Percentiles rank a stretch among this genome's conserved stretches.
Conservation (phyloP, 2,888 invertebrate species). For the Drosophila rubida region DNA sequence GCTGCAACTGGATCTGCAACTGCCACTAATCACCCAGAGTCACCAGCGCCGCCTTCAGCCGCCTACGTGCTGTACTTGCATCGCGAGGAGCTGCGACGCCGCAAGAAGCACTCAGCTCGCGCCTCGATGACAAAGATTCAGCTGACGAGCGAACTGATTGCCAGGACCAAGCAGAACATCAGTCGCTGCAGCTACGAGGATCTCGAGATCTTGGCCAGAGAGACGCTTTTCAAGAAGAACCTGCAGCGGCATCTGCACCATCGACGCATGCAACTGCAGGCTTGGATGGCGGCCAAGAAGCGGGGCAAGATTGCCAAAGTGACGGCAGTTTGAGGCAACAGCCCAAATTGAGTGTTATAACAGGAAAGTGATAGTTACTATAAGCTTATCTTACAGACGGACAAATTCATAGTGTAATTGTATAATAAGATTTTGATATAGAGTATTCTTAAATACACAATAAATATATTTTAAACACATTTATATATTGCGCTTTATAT, state of each 20-base stretch:
- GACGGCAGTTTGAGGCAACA: not conserved
- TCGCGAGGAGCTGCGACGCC: constrained; percentile 60
- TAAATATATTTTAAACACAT: not conserved
- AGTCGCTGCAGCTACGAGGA: constrained; percentile 63
- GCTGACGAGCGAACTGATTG: constrained; percentile 65
- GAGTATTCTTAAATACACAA: not conserved
- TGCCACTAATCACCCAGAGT: not conserved
- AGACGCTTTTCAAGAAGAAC: constrained; percentile 67
- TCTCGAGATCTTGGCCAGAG: constrained; percentile 59
- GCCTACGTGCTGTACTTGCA: constrained; percentile 66
- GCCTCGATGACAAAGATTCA: constrained; percentile 61
- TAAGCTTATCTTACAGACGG: not conserved
- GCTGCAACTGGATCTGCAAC: constrained; percentile 1
- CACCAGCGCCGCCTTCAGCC: constrained; percentile 50
- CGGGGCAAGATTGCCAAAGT: constrained; percentile 25
- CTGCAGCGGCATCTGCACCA: constrained; percentile 62
- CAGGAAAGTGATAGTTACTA: constrained; percentile 8
- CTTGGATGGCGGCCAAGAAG: constrained; percentile 39
- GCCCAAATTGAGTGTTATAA: not conserved
- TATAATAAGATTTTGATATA: not conserved
- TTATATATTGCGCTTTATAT: not conserved
- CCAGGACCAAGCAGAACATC: constrained; percentile 63
- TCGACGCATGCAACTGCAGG: constrained; percentile 57
- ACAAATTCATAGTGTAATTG: not conserved
- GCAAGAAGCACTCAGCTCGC: constrained; percentile 39